Evolutionary conservation across 2,797 vertebrate species (phyloP).

Genomic region (Acanthopagrus latus): DNA sequence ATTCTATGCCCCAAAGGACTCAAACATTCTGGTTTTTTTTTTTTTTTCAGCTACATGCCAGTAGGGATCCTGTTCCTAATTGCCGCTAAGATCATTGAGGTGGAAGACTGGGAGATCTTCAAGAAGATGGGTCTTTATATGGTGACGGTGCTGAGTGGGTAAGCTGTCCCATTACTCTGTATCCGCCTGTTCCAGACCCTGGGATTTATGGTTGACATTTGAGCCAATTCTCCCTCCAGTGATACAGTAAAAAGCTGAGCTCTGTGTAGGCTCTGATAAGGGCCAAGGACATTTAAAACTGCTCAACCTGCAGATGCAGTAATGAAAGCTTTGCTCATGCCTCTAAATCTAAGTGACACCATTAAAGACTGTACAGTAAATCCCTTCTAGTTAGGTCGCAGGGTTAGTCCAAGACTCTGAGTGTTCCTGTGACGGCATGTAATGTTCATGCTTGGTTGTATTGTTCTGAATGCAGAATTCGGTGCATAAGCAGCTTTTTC

Average conservation of each 20-base stretch:
- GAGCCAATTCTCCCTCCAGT: slow-evolving; percentile 52
- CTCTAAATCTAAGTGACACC: slow-evolving; percentile 78
- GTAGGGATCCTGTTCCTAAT: slow-evolving; percentile 96
- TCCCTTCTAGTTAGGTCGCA: slow-evolving; percentile 45
- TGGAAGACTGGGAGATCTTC: slow-evolving; percentile 99
- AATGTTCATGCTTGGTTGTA: slow-evolving; percentile 15
- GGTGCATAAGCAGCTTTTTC: neutral
- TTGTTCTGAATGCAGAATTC: neutral
- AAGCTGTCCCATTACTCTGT: slow-evolving; percentile 72
- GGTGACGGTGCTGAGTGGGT: slow-evolving; percentile 98
- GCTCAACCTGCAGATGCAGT: slow-evolving; percentile 82
- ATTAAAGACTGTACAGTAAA: slow-evolving; percentile 66
- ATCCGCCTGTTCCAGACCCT: slow-evolving; percentile 52
- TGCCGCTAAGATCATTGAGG: slow-evolving; percentile 97
- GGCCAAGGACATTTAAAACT: slow-evolving; percentile 84
- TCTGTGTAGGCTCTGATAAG: slow-evolving; percentile 81
- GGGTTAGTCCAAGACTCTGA: slow-evolving; percentile 35
- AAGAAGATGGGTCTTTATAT: slow-evolving; percentile 97
- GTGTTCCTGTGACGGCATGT: neutral
- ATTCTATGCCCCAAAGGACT: neutral
- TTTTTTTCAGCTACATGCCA: slow-evolving; percentile 94
- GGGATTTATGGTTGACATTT: slow-evolving; percentile 81
- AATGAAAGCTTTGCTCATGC: slow-evolving; percentile 73
- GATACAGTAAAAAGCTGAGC: slow-evolving; percentile 69
- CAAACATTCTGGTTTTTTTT: slow-evolving; percentile 1